phyloP scores from a whole-genome alignment of 2,888 invertebrate species.

The Pyrrhosoma nymphula region DNA sequence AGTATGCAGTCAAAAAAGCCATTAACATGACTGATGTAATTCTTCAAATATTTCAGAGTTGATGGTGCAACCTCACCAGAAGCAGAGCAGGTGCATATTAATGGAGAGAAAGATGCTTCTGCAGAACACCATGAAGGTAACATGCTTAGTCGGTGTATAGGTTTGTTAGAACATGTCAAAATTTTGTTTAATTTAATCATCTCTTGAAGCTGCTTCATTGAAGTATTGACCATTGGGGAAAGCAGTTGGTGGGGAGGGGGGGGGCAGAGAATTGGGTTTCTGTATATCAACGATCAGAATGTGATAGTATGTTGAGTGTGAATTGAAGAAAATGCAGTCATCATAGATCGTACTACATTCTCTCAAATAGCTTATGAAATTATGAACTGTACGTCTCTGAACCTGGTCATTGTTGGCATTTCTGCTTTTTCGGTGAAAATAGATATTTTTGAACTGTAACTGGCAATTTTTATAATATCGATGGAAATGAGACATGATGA shows the following conservation, averaged over 20 bases:
- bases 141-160: not conserved
- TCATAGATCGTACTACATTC: not conserved
- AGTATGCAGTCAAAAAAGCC: too few species aligned
- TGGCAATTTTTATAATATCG: not conserved
- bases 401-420: not conserved
- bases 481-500: not conserved
- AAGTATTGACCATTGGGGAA: not conserved
- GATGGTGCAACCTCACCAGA: slow-evolving; percentile 74
- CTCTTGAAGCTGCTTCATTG: slow-evolving; percentile 47
- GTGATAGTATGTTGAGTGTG: not conserved
- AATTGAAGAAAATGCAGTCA: not conserved
- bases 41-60: slow-evolving; percentile 72
- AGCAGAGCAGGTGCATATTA: slow-evolving; percentile 73
- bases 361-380: not conserved
- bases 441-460: too few species aligned
- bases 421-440: too few species aligned
- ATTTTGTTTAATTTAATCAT: not conserved
- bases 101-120: slow-evolving; percentile 75
- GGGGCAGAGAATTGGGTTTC: not conserved
- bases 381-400: not conserved
- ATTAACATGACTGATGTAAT: not conserved
- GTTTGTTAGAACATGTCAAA: not conserved
- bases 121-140: slow-evolving; percentile 76
- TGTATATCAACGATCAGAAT: not conserved
- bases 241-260: too few species aligned